Evolutionary conservation across 2,797 vertebrate species (phyloP).

Genomic region (Spheniscus humboldti): DNA sequence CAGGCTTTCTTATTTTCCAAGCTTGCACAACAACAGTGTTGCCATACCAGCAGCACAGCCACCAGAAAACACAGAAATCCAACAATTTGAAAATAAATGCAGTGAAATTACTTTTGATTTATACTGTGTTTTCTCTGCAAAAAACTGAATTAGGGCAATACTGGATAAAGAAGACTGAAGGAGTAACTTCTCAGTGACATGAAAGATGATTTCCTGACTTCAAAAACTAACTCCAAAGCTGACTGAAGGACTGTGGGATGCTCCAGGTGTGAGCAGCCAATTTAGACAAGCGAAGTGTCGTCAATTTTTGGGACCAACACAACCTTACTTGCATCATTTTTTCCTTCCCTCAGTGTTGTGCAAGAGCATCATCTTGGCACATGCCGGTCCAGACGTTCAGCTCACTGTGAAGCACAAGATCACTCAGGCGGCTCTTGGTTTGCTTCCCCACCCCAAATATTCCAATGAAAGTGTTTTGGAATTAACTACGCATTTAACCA

Average conservation of each 20-base stretch:
- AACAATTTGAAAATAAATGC: not conserved
- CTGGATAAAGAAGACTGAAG: not conserved
- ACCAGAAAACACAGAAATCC: not conserved
- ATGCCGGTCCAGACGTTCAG: not conserved
- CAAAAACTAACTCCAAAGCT: not conserved
- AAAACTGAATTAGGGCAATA: not conserved
- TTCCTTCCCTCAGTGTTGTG: not conserved
- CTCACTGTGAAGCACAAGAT: not conserved
- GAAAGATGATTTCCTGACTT: not conserved
- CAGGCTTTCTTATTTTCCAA: not conserved
- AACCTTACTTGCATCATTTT: not conserved
- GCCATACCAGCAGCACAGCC: not conserved
- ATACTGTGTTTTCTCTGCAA: not conserved
- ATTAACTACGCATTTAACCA: not conserved
- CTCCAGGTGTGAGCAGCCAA: not conserved
- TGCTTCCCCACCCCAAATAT: slow-evolving; percentile 25
- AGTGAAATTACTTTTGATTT: not conserved
- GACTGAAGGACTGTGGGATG: not conserved
- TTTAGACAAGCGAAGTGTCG: not conserved
- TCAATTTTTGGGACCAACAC: not conserved
- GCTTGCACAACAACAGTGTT: not conserved
- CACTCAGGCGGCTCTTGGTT: not conserved
- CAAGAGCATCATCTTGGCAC: slow-evolving; percentile 7
- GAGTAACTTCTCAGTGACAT: not conserved
- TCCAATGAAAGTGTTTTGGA: slow-evolving; percentile 11